phyloP scores from a whole-genome alignment of 2,113 vertebrate genomes.

The Himantopus leucocephalus region DNA sequence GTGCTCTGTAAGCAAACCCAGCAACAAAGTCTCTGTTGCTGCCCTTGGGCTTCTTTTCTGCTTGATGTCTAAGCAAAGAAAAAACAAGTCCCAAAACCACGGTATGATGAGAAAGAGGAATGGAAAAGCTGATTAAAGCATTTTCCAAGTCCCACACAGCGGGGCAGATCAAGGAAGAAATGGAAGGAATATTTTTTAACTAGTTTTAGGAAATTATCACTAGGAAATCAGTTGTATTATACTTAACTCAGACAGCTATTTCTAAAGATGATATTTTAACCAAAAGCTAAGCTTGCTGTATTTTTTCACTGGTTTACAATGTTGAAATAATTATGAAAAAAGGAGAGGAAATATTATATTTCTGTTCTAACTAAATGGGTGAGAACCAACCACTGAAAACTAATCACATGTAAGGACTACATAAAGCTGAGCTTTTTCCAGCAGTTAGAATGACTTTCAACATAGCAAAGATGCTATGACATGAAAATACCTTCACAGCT shows the following conservation, averaged over 20 bases:
- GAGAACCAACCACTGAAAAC: background rate
- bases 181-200: background rate
- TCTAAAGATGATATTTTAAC: background rate
- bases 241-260: background rate
- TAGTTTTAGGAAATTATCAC: background rate
- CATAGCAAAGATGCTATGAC: background rate
- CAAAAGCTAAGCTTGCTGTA: background rate
- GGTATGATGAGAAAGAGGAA: background rate
- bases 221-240: background rate
- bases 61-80: background rate
- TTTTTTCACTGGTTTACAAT: background rate
- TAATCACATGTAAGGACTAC: background rate
- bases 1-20: background rate
- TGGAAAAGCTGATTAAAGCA: background rate
- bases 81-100: background rate
- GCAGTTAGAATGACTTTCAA: background rate
- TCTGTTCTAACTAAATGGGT: background rate
- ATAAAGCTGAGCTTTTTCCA: background rate
- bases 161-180: background rate
- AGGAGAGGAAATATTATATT: background rate
- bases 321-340: background rate
- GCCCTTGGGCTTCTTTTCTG: background rate
- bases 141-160: background rate
- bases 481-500: background rate
- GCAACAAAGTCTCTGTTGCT: background rate